Base-by-base conservation (phyloP, 2,888 invertebrate genomes). In the Galeopsomyia nigrocyanea region DNA sequence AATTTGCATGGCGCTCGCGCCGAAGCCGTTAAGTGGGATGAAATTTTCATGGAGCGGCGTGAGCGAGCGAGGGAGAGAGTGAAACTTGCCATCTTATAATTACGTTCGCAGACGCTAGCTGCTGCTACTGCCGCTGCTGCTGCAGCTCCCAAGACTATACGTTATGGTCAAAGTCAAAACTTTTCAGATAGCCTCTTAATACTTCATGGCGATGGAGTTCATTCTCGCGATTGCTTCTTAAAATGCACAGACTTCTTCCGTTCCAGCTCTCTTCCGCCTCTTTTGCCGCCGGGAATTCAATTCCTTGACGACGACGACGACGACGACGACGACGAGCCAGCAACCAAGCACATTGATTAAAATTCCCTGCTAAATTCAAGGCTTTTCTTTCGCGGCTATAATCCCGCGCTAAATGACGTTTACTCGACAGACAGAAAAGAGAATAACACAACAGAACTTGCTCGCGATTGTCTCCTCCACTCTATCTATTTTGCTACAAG, bases 31-130 rank as follows among this genome's bases (percentile, higher is more conserved):
- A 70, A 73, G 75, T 64, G 70, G 73, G 70, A 75, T 75, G 73
- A 75, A 75, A 75, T 66, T 75, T 75, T 75, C 75, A 73, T 75
- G 66, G 75, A 66, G 69, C 50, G 64, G 19, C 46, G 9, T 16
- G 16, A 13, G 16, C 55, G 53, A n/a, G 50, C 13, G 39, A 10
- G 10, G 1, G 39, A 13, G 39, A 39, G 39, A 57, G 51, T 57
- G 65, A 71, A 75, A 74, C 62, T 75, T 75, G 46, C 50, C 65
- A 17, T 75, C 71, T 70, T 70, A 70, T 75, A 75, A 75, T 75
- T 75, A 68, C 68, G 68, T 73, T 70, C 75, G 64, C 61, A 68
- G 73, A 73, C 63, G 65, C 58, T 58, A 16, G 57, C 57, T 13
- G 16, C 13, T 13, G 57, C 17, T 3, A 14, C 56, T 7, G 16